These are phyloP conservation scores for Solea solea DNA, from an alignment of 2,113 vertebrate species.

Conservation along the genomic window DNA sequence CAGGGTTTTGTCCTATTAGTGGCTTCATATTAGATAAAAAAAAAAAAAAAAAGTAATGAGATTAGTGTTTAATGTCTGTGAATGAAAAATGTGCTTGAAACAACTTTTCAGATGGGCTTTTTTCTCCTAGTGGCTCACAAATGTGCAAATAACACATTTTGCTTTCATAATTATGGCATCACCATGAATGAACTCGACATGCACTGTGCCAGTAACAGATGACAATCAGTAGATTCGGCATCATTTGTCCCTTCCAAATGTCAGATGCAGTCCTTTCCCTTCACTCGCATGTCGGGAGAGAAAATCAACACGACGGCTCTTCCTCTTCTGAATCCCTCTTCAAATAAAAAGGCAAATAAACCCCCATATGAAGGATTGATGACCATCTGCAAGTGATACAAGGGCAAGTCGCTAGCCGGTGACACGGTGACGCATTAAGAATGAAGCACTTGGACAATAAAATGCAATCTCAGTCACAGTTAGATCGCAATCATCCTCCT, in stretches of 20 bases:
- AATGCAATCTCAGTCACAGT: conserved; percentile 55
- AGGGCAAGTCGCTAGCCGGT: conserved; percentile 58
- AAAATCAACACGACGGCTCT: conserved; percentile 23
- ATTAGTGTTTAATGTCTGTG: neutral
- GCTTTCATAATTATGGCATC: neutral
- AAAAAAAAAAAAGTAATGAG: neutral
- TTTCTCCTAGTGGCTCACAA: neutral
- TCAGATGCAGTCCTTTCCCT: neutral
- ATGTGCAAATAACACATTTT: no score
- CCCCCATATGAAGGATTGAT: conserved; percentile 61
- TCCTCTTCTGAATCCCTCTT: conserved; percentile 16
- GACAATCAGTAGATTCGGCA: no score
- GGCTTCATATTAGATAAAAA: neutral
- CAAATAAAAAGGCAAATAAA: conserved; percentile 63
- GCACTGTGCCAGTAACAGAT: neutral
- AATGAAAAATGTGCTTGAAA: neutral
- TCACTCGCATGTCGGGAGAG: neutral
- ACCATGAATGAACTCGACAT: neutral
- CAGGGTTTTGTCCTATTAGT: neutral
- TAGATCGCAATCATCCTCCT: conserved; percentile 47
- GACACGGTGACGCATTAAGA: conserved; percentile 57
- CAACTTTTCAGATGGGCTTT: neutral
- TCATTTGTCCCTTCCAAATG: no score
- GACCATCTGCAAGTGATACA: conserved; percentile 52
- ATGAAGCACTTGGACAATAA: conserved; percentile 54